phyloP scores from a whole-genome alignment of 2,113 vertebrate species.

The Gymnarchus niloticus region DNA sequence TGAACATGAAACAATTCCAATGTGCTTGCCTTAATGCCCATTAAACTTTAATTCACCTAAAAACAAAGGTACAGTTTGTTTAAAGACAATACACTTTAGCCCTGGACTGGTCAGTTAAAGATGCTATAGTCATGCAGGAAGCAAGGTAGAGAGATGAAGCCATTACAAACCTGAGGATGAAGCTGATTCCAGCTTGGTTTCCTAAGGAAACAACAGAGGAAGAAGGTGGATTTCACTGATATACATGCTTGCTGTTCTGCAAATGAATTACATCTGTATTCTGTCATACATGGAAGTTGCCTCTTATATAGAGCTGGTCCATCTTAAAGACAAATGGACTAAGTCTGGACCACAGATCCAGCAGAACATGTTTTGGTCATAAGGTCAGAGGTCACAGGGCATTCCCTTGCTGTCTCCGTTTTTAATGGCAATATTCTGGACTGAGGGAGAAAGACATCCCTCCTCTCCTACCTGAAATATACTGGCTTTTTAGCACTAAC shows the following conservation, averaged over 20 bases:
- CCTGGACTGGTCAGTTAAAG: background rate
- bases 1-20: background rate
- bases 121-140: background rate
- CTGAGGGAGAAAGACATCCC: slow-evolving; percentile 11
- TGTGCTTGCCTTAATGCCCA: background rate
- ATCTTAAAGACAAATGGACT: no score
- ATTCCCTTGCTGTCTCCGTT: background rate
- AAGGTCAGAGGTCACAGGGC: background rate
- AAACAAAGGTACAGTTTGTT: no score
- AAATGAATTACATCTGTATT: background rate
- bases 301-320: no score
- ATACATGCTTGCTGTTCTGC: background rate
- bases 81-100: background rate
- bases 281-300: background rate
- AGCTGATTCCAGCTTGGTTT: background rate
- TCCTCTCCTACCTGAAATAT: background rate
- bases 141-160: background rate
- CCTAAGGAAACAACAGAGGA: background rate
- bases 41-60: background rate
- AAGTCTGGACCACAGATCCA: background rate
- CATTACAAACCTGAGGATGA: background rate
- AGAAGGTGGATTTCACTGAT: background rate
- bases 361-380: background rate
- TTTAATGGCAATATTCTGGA: no score
- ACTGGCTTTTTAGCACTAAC: background rate